phyloP scores from a whole-genome alignment of 2,888 invertebrate genomes.

The Agapetus fuscipes region DNA sequence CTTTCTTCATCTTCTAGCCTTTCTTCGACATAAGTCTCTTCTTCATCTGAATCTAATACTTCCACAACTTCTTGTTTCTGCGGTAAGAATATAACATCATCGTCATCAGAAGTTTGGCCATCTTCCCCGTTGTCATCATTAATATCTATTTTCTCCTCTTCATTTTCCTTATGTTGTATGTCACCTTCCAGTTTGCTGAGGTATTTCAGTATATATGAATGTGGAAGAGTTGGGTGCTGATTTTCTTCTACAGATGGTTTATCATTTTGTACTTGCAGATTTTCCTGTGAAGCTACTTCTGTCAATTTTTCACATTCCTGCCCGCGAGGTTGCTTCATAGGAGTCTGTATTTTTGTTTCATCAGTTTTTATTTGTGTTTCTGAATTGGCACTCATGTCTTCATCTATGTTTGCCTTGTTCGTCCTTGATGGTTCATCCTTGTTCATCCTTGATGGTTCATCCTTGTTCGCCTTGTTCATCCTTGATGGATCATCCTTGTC shows the following conservation, averaged over 20 bases:
- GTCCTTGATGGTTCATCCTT: not conserved
- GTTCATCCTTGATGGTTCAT: not conserved
- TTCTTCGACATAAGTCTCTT: no score
- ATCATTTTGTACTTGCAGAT: no score
- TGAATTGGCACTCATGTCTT: not conserved
- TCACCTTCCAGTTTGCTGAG: not conserved
- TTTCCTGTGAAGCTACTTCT: no score
- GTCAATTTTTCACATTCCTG: no score
- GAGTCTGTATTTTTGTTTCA: not conserved
- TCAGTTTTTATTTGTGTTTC: not conserved
- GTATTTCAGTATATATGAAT: no score
- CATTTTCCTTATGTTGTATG: not conserved
- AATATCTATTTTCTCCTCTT: not conserved
- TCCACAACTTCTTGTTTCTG: slow-evolving; percentile 5
- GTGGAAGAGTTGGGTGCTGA: no score
- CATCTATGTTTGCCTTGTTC: not conserved
- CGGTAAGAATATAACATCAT: slow-evolving; percentile 9
- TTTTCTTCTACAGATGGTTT: no score
- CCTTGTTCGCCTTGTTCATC: not conserved
- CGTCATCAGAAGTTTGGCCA: not conserved
- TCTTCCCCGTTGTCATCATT: not conserved
- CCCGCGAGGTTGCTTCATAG: not conserved
- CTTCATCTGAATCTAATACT: slow-evolving; percentile 9
- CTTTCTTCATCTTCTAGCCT: no score
- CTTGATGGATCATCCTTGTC: not conserved